Evolutionary conservation across 2,797 vertebrate species (phyloP).

Genomic region (Nannoperca obscura): DNA sequence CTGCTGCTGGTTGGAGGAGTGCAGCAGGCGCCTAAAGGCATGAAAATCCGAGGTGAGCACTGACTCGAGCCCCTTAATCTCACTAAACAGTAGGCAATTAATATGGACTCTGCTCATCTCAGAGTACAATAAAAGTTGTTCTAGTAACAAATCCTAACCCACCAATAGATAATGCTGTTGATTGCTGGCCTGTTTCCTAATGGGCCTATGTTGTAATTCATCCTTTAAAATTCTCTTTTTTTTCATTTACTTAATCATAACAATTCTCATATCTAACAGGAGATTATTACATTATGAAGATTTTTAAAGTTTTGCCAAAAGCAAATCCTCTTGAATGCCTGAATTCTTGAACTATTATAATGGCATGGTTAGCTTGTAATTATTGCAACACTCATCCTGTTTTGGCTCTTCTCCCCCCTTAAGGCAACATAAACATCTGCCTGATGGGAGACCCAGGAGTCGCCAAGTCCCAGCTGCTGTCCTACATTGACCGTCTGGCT

Average conservation of each 20-base stretch:
- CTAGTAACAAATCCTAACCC: not conserved
- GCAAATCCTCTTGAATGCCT: not conserved
- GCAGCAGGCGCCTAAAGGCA: conserved; percentile 91
- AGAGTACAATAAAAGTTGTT: not conserved
- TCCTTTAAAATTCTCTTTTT: not conserved
- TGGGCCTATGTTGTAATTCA: too few species aligned
- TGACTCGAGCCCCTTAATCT: too few species aligned
- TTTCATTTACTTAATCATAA: not conserved
- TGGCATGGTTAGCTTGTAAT: not conserved
- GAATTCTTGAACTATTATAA: not conserved
- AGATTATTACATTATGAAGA: not conserved
- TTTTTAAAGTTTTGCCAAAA: not conserved
- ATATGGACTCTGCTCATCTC: too few species aligned
- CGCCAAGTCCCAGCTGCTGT: conserved; percentile 96
- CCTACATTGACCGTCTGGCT: conserved; percentile 94
- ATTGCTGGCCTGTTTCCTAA: not conserved
- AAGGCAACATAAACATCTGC: conserved; percentile 96
- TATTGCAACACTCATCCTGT: conserved; percentile 7
- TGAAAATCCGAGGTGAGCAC: conserved; percentile 92
- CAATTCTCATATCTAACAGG: not conserved
- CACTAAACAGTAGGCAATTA: too few species aligned
- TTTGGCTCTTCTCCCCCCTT: conserved; percentile 20
- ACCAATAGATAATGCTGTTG: not conserved
- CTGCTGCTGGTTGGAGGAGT: conserved; percentile 94
- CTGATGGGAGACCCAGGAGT: conserved; percentile 97